These are phyloP conservation scores for Uropsilus gracilis DNA, from an alignment of 2,113 vertebrate genomes.

Conservation along the genomic window DNA sequence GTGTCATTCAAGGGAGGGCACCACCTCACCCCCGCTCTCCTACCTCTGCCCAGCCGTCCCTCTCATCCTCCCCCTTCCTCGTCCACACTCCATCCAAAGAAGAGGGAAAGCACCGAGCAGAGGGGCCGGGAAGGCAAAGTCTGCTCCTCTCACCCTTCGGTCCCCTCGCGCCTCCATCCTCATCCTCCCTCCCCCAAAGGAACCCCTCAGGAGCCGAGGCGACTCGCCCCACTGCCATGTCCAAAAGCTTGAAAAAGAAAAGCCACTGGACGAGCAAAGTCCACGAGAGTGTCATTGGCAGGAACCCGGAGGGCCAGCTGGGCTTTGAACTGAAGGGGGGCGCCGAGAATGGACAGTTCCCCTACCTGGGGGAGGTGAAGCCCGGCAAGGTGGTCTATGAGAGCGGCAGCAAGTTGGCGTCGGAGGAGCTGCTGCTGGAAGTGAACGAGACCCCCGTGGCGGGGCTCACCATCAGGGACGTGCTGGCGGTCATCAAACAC, in stretches of 20 bases:
- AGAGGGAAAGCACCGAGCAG: conserved; percentile 63
- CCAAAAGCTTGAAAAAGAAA: conserved; percentile 96
- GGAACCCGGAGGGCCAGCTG: conserved; percentile 91
- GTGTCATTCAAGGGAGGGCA: conserved; percentile 80
- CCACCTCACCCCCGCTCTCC: conserved; percentile 67
- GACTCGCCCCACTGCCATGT: conserved; percentile 91
- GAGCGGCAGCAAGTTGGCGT: conserved; percentile 90
- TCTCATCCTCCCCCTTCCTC: conserved; percentile 52
- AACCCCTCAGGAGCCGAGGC: conserved; percentile 72
- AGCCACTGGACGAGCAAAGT: conserved; percentile 98
- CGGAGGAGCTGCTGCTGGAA: conserved; percentile 95
- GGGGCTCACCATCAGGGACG: conserved; percentile 96
- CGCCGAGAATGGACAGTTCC: conserved; percentile 97
- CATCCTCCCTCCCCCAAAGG: conserved; percentile 34
- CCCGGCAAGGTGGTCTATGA: conserved; percentile 90
- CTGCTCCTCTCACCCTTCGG: conserved; percentile 30
- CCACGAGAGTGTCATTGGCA: conserved; percentile 93
- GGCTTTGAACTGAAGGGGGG: conserved; percentile 95
- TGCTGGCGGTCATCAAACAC: conserved; percentile 96
- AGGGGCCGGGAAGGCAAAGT: conserved; percentile 74
- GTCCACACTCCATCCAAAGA: conserved; percentile 74
- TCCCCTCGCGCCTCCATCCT: conserved; percentile 61
- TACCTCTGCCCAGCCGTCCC: conserved; percentile 68
- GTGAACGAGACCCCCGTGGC: conserved; percentile 98
- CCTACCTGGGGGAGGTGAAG: conserved; percentile 92